Percentiles rank a stretch among this genome's conserved stretches.
Conservation (phyloP, 2,888 invertebrate species). For the Mimumesa dahlbomi region DNA sequence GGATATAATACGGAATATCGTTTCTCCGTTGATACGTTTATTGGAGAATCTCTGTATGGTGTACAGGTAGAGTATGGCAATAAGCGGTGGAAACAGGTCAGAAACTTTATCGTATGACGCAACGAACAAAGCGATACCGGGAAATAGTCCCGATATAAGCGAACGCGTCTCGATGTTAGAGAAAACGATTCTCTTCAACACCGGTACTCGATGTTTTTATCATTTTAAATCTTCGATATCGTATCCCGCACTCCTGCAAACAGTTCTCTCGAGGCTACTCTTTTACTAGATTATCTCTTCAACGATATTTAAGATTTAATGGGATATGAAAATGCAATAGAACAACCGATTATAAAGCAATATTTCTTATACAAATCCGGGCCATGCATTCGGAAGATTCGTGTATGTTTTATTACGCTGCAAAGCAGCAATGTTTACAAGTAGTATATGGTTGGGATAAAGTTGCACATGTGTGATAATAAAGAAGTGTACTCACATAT, state of each 20-base stretch:
- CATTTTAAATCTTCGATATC: not conserved
- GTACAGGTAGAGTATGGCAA: not conserved
- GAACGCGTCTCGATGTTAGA: not conserved
- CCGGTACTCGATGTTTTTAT: not conserved
- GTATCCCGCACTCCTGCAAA: not conserved
- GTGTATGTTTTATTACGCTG: too few relatives aligned
- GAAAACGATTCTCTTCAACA: conserved; percentile 1
- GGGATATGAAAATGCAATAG: too few relatives aligned
- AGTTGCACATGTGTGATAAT: not conserved
- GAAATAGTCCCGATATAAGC: not conserved
- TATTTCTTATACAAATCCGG: too few relatives aligned
- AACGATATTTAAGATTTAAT: too few relatives aligned
- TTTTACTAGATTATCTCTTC: too few relatives aligned
- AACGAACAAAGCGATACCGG: not conserved
- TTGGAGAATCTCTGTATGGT: too few relatives aligned
- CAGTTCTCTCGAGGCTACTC: too few relatives aligned
- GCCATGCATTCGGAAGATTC: too few relatives aligned
- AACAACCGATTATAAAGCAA: too few relatives aligned
- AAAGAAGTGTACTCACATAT: conserved; percentile 36
- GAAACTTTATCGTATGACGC: not conserved
- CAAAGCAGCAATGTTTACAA: not conserved
- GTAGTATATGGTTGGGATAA: too few relatives aligned
- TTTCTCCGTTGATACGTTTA: too few relatives aligned
- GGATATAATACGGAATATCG: too few relatives aligned
- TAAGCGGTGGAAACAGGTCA: conserved; percentile 3